Conservation (phyloP, 2,888 invertebrate species). For the Mystacides longicornis region DNA sequence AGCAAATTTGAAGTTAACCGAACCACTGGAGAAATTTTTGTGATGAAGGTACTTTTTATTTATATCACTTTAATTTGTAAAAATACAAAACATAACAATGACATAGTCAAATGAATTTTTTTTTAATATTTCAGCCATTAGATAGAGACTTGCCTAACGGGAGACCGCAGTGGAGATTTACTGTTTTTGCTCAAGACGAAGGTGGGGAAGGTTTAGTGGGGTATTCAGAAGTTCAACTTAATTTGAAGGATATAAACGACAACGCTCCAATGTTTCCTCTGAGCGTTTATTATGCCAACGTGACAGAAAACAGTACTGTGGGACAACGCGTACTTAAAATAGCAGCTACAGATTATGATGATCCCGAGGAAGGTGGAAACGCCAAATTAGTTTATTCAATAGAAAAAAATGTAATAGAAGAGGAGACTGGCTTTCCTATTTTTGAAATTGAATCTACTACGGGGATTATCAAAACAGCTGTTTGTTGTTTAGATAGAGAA, state of each 20-base stretch:
- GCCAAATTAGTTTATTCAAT: slow-evolving; percentile 50
- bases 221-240: slow-evolving; percentile 40
- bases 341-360: slow-evolving; percentile 50
- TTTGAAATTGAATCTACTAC: slow-evolving; percentile 47
- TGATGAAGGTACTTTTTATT: slow-evolving; percentile 72
- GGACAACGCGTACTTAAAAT: slow-evolving; percentile 50
- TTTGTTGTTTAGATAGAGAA: slow-evolving; percentile 43
- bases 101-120: not conserved
- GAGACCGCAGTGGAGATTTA: slow-evolving; percentile 44
- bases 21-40: slow-evolving; percentile 91
- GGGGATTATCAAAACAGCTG: slow-evolving; percentile 45
- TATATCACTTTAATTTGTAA: not conserved
- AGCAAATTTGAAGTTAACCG: slow-evolving; percentile 96
- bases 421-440: slow-evolving; percentile 45
- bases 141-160: slow-evolving; percentile 52
- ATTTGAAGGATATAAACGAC: slow-evolving; percentile 50
- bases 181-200: slow-evolving; percentile 31
- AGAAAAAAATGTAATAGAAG: slow-evolving; percentile 47
- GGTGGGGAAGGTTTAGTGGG: slow-evolving; percentile 26
- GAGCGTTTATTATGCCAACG: slow-evolving; percentile 41
- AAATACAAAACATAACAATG: not conserved
- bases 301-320: slow-evolving; percentile 47
- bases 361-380: slow-evolving; percentile 48
- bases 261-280: slow-evolving; percentile 47
- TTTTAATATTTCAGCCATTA: slow-evolving; percentile 30